phyloP scores from a whole-genome alignment of 2,113 vertebrate genomes.

The Astur gentilis region DNA sequence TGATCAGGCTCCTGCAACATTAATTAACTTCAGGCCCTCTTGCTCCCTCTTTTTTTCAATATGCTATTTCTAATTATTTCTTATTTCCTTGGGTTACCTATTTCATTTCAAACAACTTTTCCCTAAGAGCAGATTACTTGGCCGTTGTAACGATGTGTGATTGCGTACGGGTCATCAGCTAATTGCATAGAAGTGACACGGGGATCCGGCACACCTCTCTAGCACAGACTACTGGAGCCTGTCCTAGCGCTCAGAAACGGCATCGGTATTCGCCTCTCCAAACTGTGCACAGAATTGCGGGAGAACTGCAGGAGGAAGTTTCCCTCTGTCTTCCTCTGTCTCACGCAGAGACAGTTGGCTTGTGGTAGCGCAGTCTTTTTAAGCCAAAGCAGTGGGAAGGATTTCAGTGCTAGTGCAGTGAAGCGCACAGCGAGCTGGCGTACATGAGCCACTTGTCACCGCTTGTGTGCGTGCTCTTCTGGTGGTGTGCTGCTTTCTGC shows the following conservation, averaged over 20 bases:
- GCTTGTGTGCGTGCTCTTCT: fast-evolving
- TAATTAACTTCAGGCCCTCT: background rate
- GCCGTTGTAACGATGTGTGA: background rate
- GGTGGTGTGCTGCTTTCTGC: background rate
- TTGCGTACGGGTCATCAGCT: background rate
- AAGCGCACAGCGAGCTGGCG: background rate
- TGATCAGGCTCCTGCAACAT: background rate
- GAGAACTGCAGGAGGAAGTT: background rate
- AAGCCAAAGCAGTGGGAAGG: background rate
- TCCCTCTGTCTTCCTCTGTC: background rate
- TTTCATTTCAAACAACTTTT: background rate
- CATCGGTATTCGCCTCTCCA: fast-evolving
- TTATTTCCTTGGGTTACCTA: background rate
- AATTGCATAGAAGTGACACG: background rate
- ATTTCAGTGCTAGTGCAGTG: background rate
- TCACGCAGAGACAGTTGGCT: background rate
- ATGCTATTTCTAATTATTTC: background rate
- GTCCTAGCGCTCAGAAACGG: background rate
- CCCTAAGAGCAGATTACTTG: background rate
- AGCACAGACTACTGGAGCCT: background rate
- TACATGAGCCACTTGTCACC: fast-evolving
- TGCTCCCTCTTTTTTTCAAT: background rate
- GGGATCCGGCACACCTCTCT: background rate
- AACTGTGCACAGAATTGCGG: too few species aligned
- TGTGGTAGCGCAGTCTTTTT: background rate